These are phyloP conservation scores for Sclerodermus sp. DNA, from an alignment of 2,888 invertebrate genomes.

Conservation along the genomic window DNA sequence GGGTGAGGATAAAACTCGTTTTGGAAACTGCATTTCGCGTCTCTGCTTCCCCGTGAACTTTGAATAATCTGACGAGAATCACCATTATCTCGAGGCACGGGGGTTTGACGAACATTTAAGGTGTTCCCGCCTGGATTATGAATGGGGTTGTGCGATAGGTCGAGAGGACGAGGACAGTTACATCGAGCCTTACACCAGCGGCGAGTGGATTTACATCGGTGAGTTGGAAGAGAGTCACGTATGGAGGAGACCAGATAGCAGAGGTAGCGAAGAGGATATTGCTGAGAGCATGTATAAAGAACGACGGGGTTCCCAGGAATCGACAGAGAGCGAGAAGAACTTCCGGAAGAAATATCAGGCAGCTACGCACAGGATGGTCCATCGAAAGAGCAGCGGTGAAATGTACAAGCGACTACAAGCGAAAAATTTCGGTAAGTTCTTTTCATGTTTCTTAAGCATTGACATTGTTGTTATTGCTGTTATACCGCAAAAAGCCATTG, in stretches of 20 bases:
- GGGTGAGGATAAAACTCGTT: too few species aligned
- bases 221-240: constrained; percentile 71
- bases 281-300: constrained; percentile 44
- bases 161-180: constrained; percentile 74
- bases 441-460: not conserved
- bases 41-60: too few species aligned
- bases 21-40: too few species aligned
- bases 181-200: constrained; percentile 72
- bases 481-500: too few species aligned
- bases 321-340: constrained; percentile 82
- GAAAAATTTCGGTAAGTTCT: constrained; percentile 78
- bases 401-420: constrained; percentile 84
- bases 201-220: constrained; percentile 76
- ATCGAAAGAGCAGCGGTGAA: constrained; percentile 86
- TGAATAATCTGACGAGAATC: too few species aligned
- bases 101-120: too few species aligned
- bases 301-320: constrained; percentile 60
- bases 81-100: too few species aligned
- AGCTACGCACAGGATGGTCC: constrained; percentile 85
- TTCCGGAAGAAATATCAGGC: constrained; percentile 85
- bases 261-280: constrained; percentile 53
- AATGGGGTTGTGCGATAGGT: constrained; percentile 27
- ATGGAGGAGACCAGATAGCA: constrained; percentile 62
- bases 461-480: too few species aligned
- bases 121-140: too few species aligned